Percentiles rank a stretch among this genome's conserved stretches.
Evolutionary conservation across 2,888 invertebrate genomes (phyloP).

Genomic region (Lochmaea capreae): DNA sequence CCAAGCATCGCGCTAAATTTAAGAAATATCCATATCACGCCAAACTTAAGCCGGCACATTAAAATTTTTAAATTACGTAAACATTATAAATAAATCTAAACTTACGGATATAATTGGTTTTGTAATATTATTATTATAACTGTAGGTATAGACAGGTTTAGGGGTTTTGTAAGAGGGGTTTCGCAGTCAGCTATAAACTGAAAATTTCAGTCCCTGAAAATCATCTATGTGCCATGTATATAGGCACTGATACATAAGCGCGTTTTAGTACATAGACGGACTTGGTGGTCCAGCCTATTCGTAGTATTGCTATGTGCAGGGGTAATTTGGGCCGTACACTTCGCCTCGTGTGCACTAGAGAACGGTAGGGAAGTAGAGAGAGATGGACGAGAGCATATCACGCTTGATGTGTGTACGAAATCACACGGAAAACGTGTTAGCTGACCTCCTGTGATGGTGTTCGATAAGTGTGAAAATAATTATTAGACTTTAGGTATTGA

Average conservation of each 20-base stretch:
- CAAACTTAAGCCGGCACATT: constrained; percentile 12
- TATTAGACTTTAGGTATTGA: constrained; percentile 47
- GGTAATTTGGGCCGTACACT: constrained; percentile 44
- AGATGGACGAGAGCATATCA: constrained; percentile 44
- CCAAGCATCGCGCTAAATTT: neutral
- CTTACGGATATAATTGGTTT: constrained; percentile 56
- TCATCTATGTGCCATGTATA: constrained; percentile 48
- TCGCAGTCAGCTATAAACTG: constrained; percentile 67
- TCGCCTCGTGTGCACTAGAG: constrained; percentile 41
- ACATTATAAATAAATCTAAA: constrained; percentile 33
- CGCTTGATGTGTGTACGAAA: constrained; percentile 51
- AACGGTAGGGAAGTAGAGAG: constrained; percentile 42
- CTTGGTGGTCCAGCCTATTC: constrained; percentile 54
- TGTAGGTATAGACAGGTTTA: constrained; percentile 66
- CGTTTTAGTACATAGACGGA: constrained; percentile 47
- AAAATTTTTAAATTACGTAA: constrained; percentile 3
- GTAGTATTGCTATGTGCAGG: constrained; percentile 45
- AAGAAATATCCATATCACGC: too few species aligned
- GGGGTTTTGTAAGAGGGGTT: constrained; percentile 63
- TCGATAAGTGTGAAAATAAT: constrained; percentile 53
- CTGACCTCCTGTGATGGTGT: constrained; percentile 48
- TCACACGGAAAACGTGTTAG: constrained; percentile 51
- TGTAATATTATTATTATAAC: constrained; percentile 58
- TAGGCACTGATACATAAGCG: constrained; percentile 42
- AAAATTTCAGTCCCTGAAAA: constrained; percentile 60